A percentile compares a stretch with the other conserved stretches of the same genome.
These are phyloP conservation scores for Drosophila maculinotata DNA, from an alignment of 2,888 invertebrate genomes.

Conservation along the genomic window DNA sequence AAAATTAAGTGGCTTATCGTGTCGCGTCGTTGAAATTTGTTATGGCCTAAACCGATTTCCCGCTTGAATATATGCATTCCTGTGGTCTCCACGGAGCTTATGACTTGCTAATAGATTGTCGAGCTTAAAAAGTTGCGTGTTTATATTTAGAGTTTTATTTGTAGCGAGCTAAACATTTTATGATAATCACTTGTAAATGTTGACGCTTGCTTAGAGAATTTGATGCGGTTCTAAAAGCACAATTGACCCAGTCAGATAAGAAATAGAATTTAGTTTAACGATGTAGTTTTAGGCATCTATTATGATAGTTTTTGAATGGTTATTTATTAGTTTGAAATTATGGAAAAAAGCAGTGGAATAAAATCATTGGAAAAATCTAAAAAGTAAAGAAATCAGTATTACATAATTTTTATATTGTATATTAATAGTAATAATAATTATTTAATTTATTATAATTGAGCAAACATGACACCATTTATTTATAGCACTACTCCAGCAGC, in stretches of 20 bases:
- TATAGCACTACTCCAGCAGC: background rate
- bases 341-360: background rate
- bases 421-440: no score
- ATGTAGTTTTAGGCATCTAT: background rate
- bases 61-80: slow-evolving; percentile 37
- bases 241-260: slow-evolving; percentile 44
- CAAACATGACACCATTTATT: no score
- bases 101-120: slow-evolving; percentile 44
- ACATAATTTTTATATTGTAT: no score
- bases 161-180: slow-evolving; percentile 13
- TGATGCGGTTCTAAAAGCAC: slow-evolving; percentile 3
- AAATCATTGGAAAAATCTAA: background rate
- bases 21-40: slow-evolving; percentile 66
- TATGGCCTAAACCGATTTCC: slow-evolving; percentile 46
- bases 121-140: slow-evolving; percentile 29
- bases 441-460: no score
- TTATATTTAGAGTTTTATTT: slow-evolving; percentile 20
- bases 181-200: slow-evolving; percentile 49
- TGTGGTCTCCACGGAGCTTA: slow-evolving; percentile 22
- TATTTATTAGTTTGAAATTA: background rate
- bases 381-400: no score
- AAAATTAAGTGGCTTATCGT: slow-evolving; percentile 75
- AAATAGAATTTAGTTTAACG: slow-evolving; percentile 1
- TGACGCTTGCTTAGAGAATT: slow-evolving; percentile 24
- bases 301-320: background rate